phyloP scores from a whole-genome alignment of 2,113 vertebrate genomes.

The Labrus mixtus region DNA sequence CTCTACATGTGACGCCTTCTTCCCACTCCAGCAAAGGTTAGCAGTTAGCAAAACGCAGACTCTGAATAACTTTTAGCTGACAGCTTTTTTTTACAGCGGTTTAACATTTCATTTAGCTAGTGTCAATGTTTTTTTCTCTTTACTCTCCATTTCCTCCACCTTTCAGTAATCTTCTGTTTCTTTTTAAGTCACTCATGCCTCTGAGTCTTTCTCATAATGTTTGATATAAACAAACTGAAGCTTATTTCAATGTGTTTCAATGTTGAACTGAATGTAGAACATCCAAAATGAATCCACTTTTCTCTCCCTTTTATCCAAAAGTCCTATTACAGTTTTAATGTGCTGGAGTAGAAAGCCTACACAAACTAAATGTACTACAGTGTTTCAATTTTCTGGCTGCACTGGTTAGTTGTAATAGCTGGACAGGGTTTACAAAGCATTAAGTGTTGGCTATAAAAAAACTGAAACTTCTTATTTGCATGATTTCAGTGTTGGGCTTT shows the following conservation, averaged over 20 bases:
- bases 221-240: conserved; percentile 50
- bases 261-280: not conserved
- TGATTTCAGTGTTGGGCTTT: too few species aligned
- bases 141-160: conserved; percentile 8
- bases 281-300: conserved; percentile 41
- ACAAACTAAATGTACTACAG: too few species aligned
- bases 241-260: not conserved
- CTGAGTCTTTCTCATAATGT: conserved; percentile 12
- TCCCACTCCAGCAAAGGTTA: not conserved
- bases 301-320: too few species aligned
- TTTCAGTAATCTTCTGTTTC: conserved; percentile 47
- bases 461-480: too few species aligned
- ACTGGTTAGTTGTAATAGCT: too few species aligned
- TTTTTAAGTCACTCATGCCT: conserved; percentile 22
- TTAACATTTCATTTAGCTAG: not conserved
- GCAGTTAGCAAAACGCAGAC: not conserved
- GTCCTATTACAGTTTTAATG: too few species aligned
- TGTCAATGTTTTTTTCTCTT: not conserved
- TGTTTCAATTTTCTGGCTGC: too few species aligned
- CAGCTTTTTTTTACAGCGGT: too few species aligned
- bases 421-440: too few species aligned
- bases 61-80: not conserved
- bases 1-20: too few species aligned
- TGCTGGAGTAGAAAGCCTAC: not conserved
- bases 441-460: conserved; percentile 52